Base-by-base conservation (phyloP, 2,113 vertebrate species). In the Phainopepla nitens region DNA sequence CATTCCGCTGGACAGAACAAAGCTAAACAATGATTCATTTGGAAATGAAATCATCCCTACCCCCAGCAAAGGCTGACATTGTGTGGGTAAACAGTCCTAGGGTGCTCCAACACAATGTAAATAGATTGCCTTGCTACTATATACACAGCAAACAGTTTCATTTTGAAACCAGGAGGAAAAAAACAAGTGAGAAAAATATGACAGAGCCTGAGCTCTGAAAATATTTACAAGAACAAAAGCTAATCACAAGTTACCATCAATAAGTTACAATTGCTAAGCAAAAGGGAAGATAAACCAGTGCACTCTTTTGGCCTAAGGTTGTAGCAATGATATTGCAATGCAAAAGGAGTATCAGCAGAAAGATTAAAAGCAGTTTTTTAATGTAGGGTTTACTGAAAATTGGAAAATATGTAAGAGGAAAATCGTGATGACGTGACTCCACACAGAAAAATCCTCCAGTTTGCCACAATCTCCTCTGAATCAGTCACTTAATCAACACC, bases 1-100 rank as follows among this genome's bases (percentile, higher is more conserved):
- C 96, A 84, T 96, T 98, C 92, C 82, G 78, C 94, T 97, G 56
- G 82, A 94, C 96, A 96, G 58, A 82, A 91, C 86, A 96, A 96
- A 84, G 95, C 96, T 94, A 96, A 97, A 93, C 62, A 53, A 95
- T 97, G 98, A 98, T 97, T 98, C 97, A 97, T 94, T 97, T 96
- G 96, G 96, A 96, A 93, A 97, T 86, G 91, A 97, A 96, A 87
- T 84, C 94, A 93, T 83, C 94, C 91, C 96, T 96, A 85, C 87
- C 93, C 96, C 80, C 92, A 86, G 92, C 57, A 91, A 97, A 96
- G 79, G 93, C 95, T 97, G 97, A 96, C 94, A 93, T 76, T 82
- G 96, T 81, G 96, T 56, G 92, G 89, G 96, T 98, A 97, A 97
- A 98, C 97, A 98, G 97, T 93, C 93, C 72, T 91, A 53, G 96